Conservation (phyloP, 2,888 invertebrate species). For the Bembecia ichneumoniformis region DNA sequence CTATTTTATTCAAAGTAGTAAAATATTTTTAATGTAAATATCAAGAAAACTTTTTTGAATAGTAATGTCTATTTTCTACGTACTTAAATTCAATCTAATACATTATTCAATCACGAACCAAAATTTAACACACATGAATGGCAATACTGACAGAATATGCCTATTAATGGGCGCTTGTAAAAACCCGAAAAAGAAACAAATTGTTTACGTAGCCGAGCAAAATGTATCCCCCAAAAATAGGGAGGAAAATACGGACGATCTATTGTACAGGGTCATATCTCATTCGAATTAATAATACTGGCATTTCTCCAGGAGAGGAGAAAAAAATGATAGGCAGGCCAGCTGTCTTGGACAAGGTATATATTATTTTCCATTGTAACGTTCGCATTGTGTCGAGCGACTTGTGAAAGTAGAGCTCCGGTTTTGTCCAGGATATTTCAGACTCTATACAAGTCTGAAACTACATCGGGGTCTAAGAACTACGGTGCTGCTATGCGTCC, state of each 20-base stretch:
- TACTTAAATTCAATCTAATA: no score
- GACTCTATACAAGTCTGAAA: no score
- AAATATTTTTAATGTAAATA: no score
- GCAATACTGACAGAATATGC: no score
- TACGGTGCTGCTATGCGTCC: background rate
- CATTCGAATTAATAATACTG: conserved; percentile 34
- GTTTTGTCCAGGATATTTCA: conserved; percentile 1
- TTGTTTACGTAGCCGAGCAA: background rate
- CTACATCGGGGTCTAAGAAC: no score
- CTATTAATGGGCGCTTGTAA: no score
- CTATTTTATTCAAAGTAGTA: no score
- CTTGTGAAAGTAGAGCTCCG: conserved; percentile 17
- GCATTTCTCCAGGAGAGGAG: conserved; percentile 25
- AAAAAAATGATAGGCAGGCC: conserved; percentile 16
- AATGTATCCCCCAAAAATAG: background rate
- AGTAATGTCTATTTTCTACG: no score
- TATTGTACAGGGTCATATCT: conserved; percentile 20
- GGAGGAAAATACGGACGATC: conserved; percentile 9
- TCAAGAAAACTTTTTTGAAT: no score
- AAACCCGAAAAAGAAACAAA: no score
- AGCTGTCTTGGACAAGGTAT: conserved; percentile 21
- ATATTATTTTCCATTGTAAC: conserved; percentile 26
- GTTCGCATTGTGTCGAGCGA: conserved; percentile 28
- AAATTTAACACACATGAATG: no score
- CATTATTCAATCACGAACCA: no score